Percentiles rank a stretch among this genome's conserved stretches.
These are phyloP conservation scores for Australoheros facetus DNA, from an alignment of 2,797 vertebrate genomes.

Conservation along the genomic window DNA sequence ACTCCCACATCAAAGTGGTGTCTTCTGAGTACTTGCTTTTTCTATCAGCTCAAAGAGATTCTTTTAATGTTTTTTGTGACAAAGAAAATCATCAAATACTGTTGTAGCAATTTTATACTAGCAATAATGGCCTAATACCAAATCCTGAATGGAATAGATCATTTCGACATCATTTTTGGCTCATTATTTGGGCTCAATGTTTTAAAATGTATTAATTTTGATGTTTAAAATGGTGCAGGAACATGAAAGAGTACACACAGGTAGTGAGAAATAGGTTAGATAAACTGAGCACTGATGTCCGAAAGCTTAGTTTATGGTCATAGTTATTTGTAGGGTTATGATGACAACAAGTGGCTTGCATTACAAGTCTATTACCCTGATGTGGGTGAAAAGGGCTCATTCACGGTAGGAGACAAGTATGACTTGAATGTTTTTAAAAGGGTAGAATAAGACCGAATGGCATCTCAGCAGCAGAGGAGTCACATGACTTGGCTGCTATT, in stretches of 20 bases:
- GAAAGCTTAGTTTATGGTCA: slow-evolving; percentile 4
- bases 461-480: slow-evolving; percentile 57
- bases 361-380: slow-evolving; percentile 17
- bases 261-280: background rate
- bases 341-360: slow-evolving; percentile 2
- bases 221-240: no score
- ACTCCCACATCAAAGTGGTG: background rate
- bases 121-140: background rate
- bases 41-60: background rate
- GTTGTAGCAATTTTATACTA: background rate
- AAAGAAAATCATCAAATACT: background rate
- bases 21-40: no score
- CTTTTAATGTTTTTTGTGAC: background rate
- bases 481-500: slow-evolving; percentile 75
- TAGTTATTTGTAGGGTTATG: background rate
- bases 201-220: no score
- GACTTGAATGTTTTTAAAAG: slow-evolving; percentile 62
- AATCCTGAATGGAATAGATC: no score
- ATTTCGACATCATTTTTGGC: no score
- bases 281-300: background rate
- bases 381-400: slow-evolving; percentile 22
- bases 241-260: background rate
- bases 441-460: slow-evolving; percentile 57
- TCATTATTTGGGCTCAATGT: no score
- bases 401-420: slow-evolving; percentile 36